Percentiles rank a stretch among this genome's conserved stretches.
Conservation (phyloP, 2,113 vertebrate species). For the Ptilonorhynchus violaceus region DNA sequence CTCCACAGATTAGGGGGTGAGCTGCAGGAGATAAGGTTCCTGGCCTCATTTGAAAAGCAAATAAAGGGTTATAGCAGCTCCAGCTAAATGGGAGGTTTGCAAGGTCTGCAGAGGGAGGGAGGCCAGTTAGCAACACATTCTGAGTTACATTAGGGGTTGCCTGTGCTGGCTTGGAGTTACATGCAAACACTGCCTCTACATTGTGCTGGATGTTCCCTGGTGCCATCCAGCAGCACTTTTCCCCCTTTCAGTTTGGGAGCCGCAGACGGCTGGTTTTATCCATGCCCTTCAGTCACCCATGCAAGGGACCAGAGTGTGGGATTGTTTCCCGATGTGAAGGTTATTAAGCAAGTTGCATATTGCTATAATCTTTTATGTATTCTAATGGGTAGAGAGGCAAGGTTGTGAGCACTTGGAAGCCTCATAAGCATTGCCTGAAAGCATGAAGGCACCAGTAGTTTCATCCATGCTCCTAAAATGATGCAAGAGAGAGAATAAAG, state of each 20-base stretch:
- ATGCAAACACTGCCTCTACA: accelerated
- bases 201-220: neutral
- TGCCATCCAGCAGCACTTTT: neutral
- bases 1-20: neutral
- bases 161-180: accelerated
- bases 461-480: neutral
- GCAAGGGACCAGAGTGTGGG: neutral
- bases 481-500: neutral
- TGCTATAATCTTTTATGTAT: neutral
- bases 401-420: neutral
- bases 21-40: neutral
- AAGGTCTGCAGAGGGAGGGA: neutral
- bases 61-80: neutral
- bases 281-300: accelerated
- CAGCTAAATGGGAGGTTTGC: neutral
- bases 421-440: neutral
- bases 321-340: neutral
- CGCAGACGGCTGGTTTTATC: neutral
- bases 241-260: neutral
- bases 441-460: neutral
- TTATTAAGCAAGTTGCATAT: neutral
- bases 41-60: neutral
- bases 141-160: neutral
- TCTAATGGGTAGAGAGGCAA: neutral
- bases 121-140: neutral